Percentiles rank a stretch among this genome's conserved stretches.
Conservation (phyloP, 2,888 invertebrate species). For the Amblyteles armatorius region DNA sequence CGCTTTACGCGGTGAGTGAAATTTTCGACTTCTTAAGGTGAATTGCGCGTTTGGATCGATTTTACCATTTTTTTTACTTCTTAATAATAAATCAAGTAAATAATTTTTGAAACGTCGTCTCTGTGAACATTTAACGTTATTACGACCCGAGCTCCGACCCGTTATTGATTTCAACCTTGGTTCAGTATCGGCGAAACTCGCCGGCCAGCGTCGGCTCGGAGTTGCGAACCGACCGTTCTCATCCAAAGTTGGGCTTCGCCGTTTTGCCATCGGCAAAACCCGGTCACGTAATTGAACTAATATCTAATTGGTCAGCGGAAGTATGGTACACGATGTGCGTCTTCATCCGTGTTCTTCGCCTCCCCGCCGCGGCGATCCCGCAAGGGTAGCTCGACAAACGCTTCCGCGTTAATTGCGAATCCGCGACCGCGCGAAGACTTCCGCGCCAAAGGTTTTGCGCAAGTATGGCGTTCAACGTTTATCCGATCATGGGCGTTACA, state of each 20-base stretch:
- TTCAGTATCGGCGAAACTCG: too few species aligned
- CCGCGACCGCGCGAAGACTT: neutral
- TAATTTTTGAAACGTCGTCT: neutral
- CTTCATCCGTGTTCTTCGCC: neutral
- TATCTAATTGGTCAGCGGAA: neutral
- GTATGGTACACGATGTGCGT: neutral
- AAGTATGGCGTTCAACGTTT: neutral
- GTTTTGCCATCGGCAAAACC: too few species aligned
- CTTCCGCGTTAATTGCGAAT: slow-evolving; percentile 32
- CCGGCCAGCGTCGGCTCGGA: neutral
- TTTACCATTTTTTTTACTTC: neutral
- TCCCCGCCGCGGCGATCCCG: neutral
- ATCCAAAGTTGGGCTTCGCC: neutral
- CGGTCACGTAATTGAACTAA: neutral
- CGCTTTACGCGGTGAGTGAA: neutral
- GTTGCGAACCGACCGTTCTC: neutral
- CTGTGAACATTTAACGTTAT: neutral
- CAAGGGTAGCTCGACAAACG: neutral
- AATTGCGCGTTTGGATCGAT: neutral
- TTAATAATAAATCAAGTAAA: neutral
- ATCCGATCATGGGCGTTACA: neutral
- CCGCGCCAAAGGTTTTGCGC: slow-evolving; percentile 31
- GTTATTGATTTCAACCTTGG: too few species aligned
- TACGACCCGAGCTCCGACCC: neutral
- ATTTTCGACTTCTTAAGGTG: neutral